Conservation (phyloP, 2,113 vertebrate species). For the Gambusia affinis region DNA sequence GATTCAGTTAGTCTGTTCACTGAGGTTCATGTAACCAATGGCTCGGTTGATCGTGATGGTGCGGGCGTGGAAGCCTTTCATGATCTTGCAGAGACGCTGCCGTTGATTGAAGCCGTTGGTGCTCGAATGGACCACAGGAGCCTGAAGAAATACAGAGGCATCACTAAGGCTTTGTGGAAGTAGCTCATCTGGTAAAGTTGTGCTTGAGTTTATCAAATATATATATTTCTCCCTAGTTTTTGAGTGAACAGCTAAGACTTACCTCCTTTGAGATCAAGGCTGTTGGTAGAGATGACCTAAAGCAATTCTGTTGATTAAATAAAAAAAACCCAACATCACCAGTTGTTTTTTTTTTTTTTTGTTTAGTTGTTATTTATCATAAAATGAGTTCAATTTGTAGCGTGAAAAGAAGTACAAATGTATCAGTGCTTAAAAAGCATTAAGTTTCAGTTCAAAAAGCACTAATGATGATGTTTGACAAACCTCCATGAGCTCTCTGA, state of each 20-base stretch:
- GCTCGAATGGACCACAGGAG: slow-evolving; percentile 4
- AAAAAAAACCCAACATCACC: background rate
- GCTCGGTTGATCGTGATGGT: slow-evolving; percentile 82
- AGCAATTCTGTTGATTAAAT: slow-evolving; percentile 68
- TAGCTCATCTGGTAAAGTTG: background rate
- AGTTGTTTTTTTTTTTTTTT: background rate
- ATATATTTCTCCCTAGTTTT: background rate
- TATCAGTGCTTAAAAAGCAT: background rate
- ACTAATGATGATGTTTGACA: background rate
- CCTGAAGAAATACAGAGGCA: slow-evolving; percentile 36
- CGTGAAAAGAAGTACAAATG: background rate
- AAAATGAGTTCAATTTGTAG: background rate
- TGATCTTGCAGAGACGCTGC: slow-evolving; percentile 79
- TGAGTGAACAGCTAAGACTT: background rate
- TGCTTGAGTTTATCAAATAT: background rate
- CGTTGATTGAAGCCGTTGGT: slow-evolving; percentile 58
- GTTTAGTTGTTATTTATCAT: background rate
- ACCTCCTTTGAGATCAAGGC: slow-evolving; percentile 27
- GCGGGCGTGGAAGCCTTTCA: slow-evolving; percentile 84
- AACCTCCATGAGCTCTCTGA: slow-evolving; percentile 73
- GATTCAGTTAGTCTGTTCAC: slow-evolving; percentile 42
- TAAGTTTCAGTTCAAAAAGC: background rate
- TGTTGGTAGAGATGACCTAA: slow-evolving; percentile 14
- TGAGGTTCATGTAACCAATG: slow-evolving; percentile 75
- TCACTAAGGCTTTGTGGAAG: background rate